Evolutionary conservation across 2,888 invertebrate species (phyloP), one percentile per base, ranked within the genome.

Genomic region (Spialia ferax): DNA sequence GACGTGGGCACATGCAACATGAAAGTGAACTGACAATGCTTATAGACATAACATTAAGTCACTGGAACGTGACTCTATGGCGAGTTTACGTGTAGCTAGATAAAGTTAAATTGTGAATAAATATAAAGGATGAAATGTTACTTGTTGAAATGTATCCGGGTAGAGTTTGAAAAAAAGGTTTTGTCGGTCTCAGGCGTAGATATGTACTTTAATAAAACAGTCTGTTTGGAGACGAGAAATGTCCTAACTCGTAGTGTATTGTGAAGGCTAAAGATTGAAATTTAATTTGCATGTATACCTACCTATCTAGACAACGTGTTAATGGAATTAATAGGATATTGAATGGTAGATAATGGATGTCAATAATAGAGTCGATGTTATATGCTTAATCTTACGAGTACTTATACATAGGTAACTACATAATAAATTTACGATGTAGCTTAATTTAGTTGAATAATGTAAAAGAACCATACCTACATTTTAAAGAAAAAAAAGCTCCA

Each of bases 41-140:
- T n/a, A 78, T 79, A 80, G 75, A 79, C 76, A 32, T n/a, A n/a
- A n/a, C n/a, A 20, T 18, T 77, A 77, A 32, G 77, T 78, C 81
- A 75, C 77, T 79, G 78, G 63, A 63, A 69, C 48, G 69, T 66
- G 63, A 69, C 67, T 57, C 56, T 82, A 83, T 84, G 85, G 83
- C 82, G 81, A 79, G 68, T 68, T 63, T 77, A 81, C 81, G 82
- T 82, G 80, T 89, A 90, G 87, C 81, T 89, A 91, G 88, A 83
- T 80, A 84, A 86, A 89, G 91, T 89, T 87, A 87, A 87, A 82
- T 85, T 89, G 87, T 91, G 88, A 85, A 87, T 85, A 82, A 79
- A 85, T 48, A 65, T 81, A 82, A 85, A 81, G 78, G 10, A 83
- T 80, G 81, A 84, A 87, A 88, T 91, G 90, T 91, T 92, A 86